These are phyloP conservation scores for Glyptemys insculpta DNA, from an alignment of 2,797 vertebrate species.

Conservation along the genomic window DNA sequence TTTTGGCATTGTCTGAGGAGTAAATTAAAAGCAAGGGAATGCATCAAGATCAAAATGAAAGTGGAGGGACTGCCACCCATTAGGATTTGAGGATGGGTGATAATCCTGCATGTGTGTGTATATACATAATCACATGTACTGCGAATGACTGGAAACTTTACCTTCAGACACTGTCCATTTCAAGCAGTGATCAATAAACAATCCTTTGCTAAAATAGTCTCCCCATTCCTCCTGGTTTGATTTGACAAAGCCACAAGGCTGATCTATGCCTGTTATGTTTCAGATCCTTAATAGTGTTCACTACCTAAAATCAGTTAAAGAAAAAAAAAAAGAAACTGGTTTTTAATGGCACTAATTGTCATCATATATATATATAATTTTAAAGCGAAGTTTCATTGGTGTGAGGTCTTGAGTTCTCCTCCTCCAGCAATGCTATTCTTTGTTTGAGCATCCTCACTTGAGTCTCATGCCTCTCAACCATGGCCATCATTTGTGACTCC, in stretches of 20 bases:
- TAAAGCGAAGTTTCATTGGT: slow-evolving; percentile 91
- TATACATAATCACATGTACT: slow-evolving; percentile 49
- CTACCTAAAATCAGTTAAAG: slow-evolving; percentile 15
- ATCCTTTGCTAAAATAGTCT: slow-evolving; percentile 51
- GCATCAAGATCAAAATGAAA: background rate
- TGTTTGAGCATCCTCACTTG: slow-evolving; percentile 92
- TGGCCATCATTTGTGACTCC: slow-evolving; percentile 93
- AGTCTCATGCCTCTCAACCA: slow-evolving; percentile 92
- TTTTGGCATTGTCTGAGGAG: background rate
- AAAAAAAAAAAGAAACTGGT: background rate
- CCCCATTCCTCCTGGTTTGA: slow-evolving; percentile 52
- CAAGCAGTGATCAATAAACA: slow-evolving; percentile 36
- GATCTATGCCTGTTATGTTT: slow-evolving; percentile 25
- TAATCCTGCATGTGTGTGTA: background rate
- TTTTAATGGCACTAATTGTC: slow-evolving; percentile 62
- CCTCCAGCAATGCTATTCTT: slow-evolving; percentile 89
- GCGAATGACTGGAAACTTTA: background rate
- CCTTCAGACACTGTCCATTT: slow-evolving; percentile 51
- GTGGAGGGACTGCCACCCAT: background rate
- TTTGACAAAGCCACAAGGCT: slow-evolving; percentile 22
- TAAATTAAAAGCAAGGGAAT: background rate
- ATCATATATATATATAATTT: slow-evolving; percentile 13
- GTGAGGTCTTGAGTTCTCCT: slow-evolving; percentile 89
- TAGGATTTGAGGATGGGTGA: background rate
- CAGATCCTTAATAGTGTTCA: slow-evolving; percentile 11